phyloP scores from a whole-genome alignment of 2,888 invertebrate genomes.

The Sceliomorpha sp. region DNA sequence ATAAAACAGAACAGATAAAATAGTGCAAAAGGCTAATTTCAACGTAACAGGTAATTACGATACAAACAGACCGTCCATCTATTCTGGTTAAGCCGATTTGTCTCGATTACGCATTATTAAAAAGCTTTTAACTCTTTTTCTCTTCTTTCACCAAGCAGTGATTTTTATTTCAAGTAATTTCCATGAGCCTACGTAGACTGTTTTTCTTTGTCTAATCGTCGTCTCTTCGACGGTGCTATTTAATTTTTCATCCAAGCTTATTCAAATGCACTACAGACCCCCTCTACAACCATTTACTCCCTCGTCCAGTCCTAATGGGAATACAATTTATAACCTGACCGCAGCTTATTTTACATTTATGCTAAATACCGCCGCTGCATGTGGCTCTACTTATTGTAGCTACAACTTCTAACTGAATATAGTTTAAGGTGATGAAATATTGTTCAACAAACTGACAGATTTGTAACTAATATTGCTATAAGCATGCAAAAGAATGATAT shows the following conservation, averaged over 20 bases:
- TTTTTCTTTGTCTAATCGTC: slow-evolving; percentile 67
- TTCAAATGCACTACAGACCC: slow-evolving; percentile 71
- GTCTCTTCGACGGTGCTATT: slow-evolving; percentile 70
- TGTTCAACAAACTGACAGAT: too few species aligned
- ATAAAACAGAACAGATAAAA: too few species aligned
- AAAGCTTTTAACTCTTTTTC: slow-evolving; percentile 58
- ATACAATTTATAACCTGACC: slow-evolving; percentile 76
- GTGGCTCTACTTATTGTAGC: slow-evolving; percentile 52
- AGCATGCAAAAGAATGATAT: too few species aligned
- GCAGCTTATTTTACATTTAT: slow-evolving; percentile 66
- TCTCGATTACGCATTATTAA: slow-evolving; percentile 58
- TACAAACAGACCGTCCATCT: slow-evolving; percentile 1
- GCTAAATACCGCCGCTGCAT: slow-evolving; percentile 65
- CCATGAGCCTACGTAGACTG: slow-evolving; percentile 28
- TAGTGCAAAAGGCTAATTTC: slow-evolving; percentile 1
- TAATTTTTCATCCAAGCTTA: slow-evolving; percentile 79
- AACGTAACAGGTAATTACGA: not conserved
- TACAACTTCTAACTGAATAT: slow-evolving; percentile 49
- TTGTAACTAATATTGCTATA: too few species aligned
- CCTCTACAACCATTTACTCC: slow-evolving; percentile 50
- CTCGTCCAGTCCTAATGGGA: slow-evolving; percentile 74
- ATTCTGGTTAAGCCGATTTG: slow-evolving; percentile 27
- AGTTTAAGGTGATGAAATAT: too few species aligned
- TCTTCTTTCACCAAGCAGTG: not conserved
- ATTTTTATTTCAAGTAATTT: slow-evolving; percentile 32